Evolutionary conservation across 2,797 vertebrate species (phyloP).

Genomic region (Gallirallus australis): DNA sequence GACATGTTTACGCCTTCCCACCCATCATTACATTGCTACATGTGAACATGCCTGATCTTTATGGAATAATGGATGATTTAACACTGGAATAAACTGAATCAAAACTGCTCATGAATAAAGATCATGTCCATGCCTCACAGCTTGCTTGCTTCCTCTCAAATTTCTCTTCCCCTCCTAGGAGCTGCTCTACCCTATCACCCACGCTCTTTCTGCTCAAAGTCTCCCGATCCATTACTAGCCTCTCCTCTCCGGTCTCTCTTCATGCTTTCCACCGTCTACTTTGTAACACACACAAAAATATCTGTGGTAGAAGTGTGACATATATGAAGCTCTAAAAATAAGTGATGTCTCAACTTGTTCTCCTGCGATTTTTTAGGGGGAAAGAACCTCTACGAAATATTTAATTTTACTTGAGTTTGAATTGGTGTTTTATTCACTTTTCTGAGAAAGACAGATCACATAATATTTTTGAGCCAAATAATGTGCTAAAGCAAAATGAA

Average conservation of each 20-base stretch:
- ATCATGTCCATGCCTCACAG: neutral
- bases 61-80: neutral
- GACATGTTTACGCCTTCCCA: neutral
- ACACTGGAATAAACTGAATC: neutral
- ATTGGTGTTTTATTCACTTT: neutral
- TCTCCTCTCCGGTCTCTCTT: neutral
- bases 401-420: neutral
- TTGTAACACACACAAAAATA: neutral
- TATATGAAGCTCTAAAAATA: neutral
- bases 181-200: neutral
- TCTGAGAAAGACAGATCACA: neutral
- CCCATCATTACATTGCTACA: neutral
- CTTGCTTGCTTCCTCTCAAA: neutral
- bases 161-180: neutral
- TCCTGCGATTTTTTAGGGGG: neutral
- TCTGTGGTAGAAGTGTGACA: neutral
- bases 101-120: slow-evolving; percentile 1
- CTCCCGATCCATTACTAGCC: neutral
- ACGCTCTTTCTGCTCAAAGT: neutral
- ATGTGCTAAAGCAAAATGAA: neutral
- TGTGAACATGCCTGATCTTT: neutral
- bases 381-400: neutral
- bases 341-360: neutral
- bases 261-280: neutral
- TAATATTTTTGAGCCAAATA: neutral